Evolutionary conservation across 2,113 vertebrate genomes (phyloP).

Genomic region (Oreocharis arfaki): DNA sequence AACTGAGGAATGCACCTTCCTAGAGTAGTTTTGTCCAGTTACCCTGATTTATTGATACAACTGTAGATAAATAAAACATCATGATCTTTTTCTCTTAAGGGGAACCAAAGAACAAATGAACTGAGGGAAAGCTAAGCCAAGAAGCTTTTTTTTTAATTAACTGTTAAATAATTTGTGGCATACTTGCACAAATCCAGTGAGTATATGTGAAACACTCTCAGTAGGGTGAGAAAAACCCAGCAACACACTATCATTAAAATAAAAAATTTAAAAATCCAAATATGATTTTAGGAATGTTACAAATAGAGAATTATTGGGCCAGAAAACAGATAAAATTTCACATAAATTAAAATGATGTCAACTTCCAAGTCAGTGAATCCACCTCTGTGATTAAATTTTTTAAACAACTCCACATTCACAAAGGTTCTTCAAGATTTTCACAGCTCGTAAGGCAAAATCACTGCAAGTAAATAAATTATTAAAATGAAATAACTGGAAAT

Average conservation of each 20-base stretch:
- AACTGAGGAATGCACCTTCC: not conserved
- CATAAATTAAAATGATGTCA: not conserved
- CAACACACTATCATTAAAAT: not conserved
- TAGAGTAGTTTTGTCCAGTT: not conserved
- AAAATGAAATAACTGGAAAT: not conserved
- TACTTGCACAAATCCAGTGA: not conserved
- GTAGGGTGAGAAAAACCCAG: not conserved
- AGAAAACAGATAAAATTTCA: not conserved
- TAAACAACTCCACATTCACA: not conserved
- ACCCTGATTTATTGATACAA: not conserved
- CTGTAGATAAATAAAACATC: not conserved
- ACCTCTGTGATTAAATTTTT: not conserved
- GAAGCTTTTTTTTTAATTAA: not conserved
- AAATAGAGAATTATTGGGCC: not conserved
- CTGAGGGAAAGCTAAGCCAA: not conserved
- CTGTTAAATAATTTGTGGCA: not conserved
- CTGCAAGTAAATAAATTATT: not conserved
- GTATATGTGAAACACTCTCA: not conserved
- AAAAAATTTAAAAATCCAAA: not conserved
- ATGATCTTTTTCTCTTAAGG: not conserved
- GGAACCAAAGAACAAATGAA: not conserved
- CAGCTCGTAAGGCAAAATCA: not conserved
- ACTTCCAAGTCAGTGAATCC: not conserved
- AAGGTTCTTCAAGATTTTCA: not conserved
- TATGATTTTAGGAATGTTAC: not conserved